These are phyloP conservation scores for Tyrophagus putrescentiae DNA, from an alignment of 1,140 invertebrate species.

Conservation along the genomic window DNA sequence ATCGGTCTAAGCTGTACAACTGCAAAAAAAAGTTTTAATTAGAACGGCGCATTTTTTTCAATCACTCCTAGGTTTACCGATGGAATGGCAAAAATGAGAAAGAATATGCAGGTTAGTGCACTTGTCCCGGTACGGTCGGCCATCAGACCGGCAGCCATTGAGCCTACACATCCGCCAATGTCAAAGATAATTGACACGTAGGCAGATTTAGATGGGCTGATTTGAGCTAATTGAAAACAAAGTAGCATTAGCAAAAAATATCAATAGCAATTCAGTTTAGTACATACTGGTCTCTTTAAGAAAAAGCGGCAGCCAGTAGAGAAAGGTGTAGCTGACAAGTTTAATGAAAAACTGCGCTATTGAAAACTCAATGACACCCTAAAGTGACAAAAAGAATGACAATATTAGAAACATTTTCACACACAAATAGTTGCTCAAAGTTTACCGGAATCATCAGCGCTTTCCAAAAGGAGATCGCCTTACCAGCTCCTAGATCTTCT, in stretches of 20 bases:
- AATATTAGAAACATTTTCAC: background rate
- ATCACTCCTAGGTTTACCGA: too few relatives aligned
- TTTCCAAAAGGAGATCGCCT: slow-evolving; percentile 58
- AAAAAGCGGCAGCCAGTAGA: slow-evolving; percentile 85
- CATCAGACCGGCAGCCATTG: slow-evolving; percentile 67
- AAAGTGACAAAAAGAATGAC: slow-evolving; percentile 12
- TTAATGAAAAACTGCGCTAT: slow-evolving; percentile 86
- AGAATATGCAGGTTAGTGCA: slow-evolving; percentile 62
- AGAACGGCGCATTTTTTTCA: too few relatives aligned
- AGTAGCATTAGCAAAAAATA: too few relatives aligned
- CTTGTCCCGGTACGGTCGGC: slow-evolving; percentile 68
- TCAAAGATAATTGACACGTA: slow-evolving; percentile 79
- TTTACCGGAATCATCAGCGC: slow-evolving; percentile 59
- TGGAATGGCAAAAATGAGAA: slow-evolving; percentile 63
- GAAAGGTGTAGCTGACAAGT: slow-evolving; percentile 85
- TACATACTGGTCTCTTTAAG: background rate
- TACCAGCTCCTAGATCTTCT: slow-evolving; percentile 29
- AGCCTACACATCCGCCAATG: slow-evolving; percentile 70
- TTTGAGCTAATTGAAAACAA: slow-evolving; percentile 45
- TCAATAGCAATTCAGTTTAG: background rate
- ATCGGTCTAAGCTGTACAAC: slow-evolving; percentile 48
- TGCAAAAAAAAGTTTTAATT: slow-evolving; percentile 43
- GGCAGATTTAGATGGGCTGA: slow-evolving; percentile 58
- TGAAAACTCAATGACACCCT: slow-evolving; percentile 79
- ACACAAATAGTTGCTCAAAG: background rate